Base-by-base conservation (phyloP, 2,888 invertebrate genomes). In the Siphlonurus alternatus region DNA sequence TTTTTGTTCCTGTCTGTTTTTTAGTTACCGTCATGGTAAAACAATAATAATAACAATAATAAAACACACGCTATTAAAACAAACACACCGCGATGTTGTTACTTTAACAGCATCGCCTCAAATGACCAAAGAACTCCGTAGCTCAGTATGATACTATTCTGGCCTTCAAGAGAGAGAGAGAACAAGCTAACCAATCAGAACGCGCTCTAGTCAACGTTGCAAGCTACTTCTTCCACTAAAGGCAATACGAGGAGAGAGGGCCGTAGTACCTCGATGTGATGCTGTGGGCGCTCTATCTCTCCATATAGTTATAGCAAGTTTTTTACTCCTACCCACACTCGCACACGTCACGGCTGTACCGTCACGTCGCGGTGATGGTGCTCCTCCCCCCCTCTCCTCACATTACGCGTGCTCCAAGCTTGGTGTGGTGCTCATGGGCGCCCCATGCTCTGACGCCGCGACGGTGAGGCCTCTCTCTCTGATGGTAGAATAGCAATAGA, bases 171-270 rank as follows among this genome's bases (percentile, higher is more conserved):
- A 38, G 38, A 38, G 38, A 38, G 38, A 38, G 38, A 38, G 38
- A 38, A 38, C 38, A 15, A 38, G 38, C 15, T 38, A 38, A 38
- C 38, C 38, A 38, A 38, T 38, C 38, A 38, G 38, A 38, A 38
- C 38, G 15, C 38, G 38, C 15, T 38, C 5, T 38, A 38, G 5
- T 10, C 7, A 38, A 15, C 5, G 38, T 10, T 10, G 38, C 15
- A 10, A 56, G n/a, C 56, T 56, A 18, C 56, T 56, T 56, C 7
- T 56, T 56, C 56, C 56, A 56, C 56, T 56, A 56, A 56, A 56
- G 56, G 56, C 56, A 20, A 56, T 56, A 56, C 56, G 56, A 56
- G 56, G 22, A 56, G 56, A 56, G 56, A 56, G 56, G 56, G 56
- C 56, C n/a, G 5, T 20, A 5, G n/a, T 5, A 5, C 20, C 56